These are phyloP conservation scores for Chiloscyllium plagiosum DNA, from an alignment of 2,113 vertebrate genomes.

Conservation along the genomic window DNA sequence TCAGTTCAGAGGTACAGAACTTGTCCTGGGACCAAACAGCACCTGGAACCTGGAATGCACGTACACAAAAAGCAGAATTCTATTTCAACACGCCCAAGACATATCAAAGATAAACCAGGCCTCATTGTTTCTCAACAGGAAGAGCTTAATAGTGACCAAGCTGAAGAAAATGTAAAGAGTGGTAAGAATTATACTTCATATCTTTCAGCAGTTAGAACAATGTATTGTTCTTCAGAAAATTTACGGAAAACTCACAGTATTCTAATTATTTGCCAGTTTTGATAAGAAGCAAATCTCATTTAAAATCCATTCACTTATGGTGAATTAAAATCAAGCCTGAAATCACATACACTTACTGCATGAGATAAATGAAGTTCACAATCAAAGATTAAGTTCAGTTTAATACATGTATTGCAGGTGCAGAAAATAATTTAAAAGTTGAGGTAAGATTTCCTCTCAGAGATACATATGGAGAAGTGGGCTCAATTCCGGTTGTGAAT, in stretches of 20 bases:
- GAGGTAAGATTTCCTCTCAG: background rate
- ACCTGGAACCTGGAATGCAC: background rate
- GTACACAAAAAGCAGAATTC: background rate
- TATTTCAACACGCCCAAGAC: background rate
- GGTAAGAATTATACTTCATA: conserved; percentile 6
- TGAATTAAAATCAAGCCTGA: too few species aligned
- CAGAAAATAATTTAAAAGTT: background rate
- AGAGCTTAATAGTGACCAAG: background rate
- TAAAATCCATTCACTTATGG: too few species aligned
- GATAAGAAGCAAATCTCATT: too few species aligned
- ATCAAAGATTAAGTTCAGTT: background rate
- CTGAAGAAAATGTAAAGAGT: background rate
- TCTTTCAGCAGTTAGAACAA: background rate
- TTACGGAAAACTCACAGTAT: background rate
- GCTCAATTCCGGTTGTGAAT: too few species aligned
- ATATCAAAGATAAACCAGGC: background rate
- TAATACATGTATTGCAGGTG: background rate
- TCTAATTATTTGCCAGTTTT: background rate
- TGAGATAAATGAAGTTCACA: background rate
- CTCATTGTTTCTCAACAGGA: background rate
- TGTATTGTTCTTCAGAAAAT: background rate
- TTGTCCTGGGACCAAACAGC: background rate
- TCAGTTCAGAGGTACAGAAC: background rate
- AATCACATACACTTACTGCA: background rate
- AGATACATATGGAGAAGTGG: too few species aligned